These are phyloP conservation scores for Corydoras sp. DNA, from an alignment of 2,113 vertebrate genomes.

Conservation along the genomic window DNA sequence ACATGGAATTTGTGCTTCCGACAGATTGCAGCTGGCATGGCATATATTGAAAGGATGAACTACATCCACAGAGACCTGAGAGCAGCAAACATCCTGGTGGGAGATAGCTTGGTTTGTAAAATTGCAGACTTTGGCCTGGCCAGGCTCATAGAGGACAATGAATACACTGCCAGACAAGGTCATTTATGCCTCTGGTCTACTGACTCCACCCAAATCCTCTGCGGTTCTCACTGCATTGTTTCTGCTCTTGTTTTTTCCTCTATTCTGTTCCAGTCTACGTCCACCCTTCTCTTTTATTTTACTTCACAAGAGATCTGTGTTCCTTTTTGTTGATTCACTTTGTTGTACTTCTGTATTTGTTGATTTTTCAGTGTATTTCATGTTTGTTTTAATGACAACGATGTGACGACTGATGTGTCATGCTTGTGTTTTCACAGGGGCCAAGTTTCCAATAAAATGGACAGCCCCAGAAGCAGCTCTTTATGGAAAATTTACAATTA, in stretches of 20 bases:
- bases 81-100: slow-evolving; percentile 95
- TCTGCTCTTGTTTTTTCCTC: slow-evolving; percentile 23
- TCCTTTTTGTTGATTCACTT: slow-evolving; percentile 1
- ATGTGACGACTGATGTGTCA: slow-evolving; percentile 30
- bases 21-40: slow-evolving; percentile 90
- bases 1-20: background rate
- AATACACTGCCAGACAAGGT: slow-evolving; percentile 96
- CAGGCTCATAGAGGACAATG: slow-evolving; percentile 90
- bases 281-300: slow-evolving; percentile 12
- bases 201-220: slow-evolving; percentile 16
- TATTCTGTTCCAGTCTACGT: slow-evolving; percentile 17
- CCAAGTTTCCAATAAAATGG: slow-evolving; percentile 99
- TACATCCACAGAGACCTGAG: slow-evolving; percentile 95
- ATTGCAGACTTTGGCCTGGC: slow-evolving; percentile 96
- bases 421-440: slow-evolving; percentile 65
- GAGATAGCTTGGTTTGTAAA: slow-evolving; percentile 90
- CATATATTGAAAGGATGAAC: slow-evolving; percentile 96
- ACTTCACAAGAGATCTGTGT: slow-evolving; percentile 1
- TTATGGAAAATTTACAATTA: slow-evolving; percentile 92
- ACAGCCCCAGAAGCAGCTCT: slow-evolving; percentile 92
- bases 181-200: slow-evolving; percentile 19
- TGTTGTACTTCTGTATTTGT: slow-evolving; percentile 4
- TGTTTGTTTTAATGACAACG: no score
- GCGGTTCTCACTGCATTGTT: slow-evolving; percentile 15
- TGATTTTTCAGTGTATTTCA: no score